Conservation (phyloP, 2,888 invertebrate genomes). For the Andrena hattorfiana region DNA sequence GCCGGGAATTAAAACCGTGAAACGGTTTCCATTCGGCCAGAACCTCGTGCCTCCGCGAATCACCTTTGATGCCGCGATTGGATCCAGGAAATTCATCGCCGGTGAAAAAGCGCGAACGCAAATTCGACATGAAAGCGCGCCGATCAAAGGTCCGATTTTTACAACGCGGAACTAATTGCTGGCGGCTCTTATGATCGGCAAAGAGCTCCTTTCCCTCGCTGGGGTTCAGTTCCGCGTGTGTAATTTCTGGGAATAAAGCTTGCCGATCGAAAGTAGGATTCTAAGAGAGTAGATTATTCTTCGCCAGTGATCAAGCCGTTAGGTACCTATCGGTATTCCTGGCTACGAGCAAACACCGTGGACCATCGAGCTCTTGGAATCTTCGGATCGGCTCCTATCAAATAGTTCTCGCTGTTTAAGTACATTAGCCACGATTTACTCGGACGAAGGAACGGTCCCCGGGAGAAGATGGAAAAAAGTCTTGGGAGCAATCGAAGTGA, state of each 20-base stretch:
- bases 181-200: neutral
- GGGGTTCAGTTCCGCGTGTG: neutral
- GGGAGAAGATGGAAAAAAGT: neutral
- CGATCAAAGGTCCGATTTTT: slow-evolving; percentile 12
- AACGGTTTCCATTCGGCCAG: slow-evolving; percentile 2
- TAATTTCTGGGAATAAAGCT: neutral
- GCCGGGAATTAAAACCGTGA: slow-evolving; percentile 13
- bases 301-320: neutral
- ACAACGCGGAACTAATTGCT: slow-evolving; percentile 13
- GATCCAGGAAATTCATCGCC: neutral
- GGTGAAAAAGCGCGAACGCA: slow-evolving; percentile 6
- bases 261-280: neutral
- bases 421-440: neutral
- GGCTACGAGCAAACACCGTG: neutral
- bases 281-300: neutral
- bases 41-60: neutral
- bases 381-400: neutral
- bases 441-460: neutral
- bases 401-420: neutral
- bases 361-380: neutral
- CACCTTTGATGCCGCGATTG: slow-evolving; percentile 27
- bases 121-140: neutral
- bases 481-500: neutral
- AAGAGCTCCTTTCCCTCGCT: neutral
- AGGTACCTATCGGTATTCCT: neutral